Conservation (phyloP, 2,888 invertebrate species). For the Chrysina gloriosa region DNA sequence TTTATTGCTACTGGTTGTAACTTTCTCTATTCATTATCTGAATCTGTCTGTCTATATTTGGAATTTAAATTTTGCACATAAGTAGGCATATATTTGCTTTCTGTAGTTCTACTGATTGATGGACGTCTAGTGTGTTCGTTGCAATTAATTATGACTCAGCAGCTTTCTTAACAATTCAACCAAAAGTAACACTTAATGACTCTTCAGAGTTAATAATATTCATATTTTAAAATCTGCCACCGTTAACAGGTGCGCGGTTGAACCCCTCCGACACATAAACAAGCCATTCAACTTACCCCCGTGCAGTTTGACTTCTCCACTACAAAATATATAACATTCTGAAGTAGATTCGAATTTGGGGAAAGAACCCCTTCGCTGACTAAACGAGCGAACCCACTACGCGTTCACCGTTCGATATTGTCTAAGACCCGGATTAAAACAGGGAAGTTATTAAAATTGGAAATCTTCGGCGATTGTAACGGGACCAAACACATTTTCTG, state of each 20-base stretch:
- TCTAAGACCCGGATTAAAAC: neutral
- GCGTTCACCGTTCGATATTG: neutral
- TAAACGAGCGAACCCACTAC: neutral
- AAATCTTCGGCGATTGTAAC: too few relatives aligned
- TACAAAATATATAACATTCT: conserved; percentile 50
- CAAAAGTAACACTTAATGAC: conserved; percentile 26
- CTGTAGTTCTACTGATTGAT: too few relatives aligned
- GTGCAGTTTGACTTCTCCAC: conserved; percentile 49
- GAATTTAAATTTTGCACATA: too few relatives aligned
- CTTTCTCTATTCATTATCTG: too few relatives aligned
- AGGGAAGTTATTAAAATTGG: too few relatives aligned
- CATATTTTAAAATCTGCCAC: conserved; percentile 44
- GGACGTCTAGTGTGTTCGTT: too few relatives aligned
- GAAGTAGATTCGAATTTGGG: conserved; percentile 43
- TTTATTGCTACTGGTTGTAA: too few relatives aligned
- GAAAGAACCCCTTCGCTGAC: conserved; percentile 30
- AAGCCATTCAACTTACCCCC: conserved; percentile 45
- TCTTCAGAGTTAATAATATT: conserved; percentile 41
- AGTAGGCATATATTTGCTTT: too few relatives aligned
- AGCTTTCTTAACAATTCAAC: neutral
- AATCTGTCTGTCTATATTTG: too few relatives aligned
- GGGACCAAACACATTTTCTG: neutral
- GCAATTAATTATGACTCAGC: neutral
- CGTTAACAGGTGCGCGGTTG: conserved; percentile 49
- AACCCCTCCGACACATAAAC: conserved; percentile 45